These are phyloP conservation scores for Phalacrocorax carbo DNA, from an alignment of 2,113 vertebrate species.

Conservation along the genomic window DNA sequence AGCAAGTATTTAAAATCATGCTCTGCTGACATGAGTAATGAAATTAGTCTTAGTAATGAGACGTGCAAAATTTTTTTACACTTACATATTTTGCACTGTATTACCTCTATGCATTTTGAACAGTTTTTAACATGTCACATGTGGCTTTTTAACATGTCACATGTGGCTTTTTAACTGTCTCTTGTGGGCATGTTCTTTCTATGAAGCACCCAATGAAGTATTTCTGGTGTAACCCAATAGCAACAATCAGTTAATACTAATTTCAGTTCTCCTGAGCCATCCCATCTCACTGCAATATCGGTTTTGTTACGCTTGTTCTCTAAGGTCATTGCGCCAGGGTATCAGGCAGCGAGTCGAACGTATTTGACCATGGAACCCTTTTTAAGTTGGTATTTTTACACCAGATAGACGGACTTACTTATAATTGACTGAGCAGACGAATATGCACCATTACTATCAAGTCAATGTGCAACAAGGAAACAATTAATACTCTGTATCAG, in stretches of 20 bases:
- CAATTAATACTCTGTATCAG: background rate
- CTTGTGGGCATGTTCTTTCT: background rate
- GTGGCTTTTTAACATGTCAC: background rate
- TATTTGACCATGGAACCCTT: background rate
- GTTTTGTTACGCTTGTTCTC: background rate
- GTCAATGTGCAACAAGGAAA: background rate
- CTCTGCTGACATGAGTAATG: background rate
- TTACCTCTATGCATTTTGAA: background rate
- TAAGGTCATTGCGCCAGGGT: background rate
- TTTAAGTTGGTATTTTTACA: background rate
- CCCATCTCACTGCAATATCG: background rate
- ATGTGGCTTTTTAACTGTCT: background rate
- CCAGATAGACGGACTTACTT: background rate
- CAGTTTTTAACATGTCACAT: background rate
- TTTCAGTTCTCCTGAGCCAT: background rate
- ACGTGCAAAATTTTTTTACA: background rate
- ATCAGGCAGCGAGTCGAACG: background rate
- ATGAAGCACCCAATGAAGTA: background rate
- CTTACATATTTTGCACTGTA: rapidly evolving
- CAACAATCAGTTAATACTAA: background rate
- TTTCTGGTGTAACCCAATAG: background rate
- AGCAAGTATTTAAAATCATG: background rate
- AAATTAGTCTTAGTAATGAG: background rate
- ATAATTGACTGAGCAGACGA: background rate
- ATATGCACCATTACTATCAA: background rate